phyloP scores from a whole-genome alignment of 2,797 vertebrate genomes.

The Sarcoramphus papa region DNA sequence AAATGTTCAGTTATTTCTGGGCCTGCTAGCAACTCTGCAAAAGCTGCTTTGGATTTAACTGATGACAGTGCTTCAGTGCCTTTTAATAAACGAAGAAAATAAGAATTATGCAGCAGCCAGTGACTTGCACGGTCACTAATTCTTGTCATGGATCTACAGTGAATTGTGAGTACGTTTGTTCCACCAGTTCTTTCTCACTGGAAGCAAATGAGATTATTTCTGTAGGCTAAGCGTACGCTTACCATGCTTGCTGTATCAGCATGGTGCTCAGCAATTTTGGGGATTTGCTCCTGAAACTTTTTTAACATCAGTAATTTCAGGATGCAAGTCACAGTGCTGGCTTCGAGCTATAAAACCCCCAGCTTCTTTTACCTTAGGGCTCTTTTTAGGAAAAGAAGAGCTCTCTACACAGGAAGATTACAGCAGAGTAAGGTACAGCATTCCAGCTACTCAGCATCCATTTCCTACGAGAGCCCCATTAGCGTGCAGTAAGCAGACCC shows the following conservation, averaged over 20 bases:
- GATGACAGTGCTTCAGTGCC: background rate
- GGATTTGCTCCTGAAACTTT: slow-evolving; percentile 42
- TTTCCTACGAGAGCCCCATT: background rate
- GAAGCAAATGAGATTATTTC: slow-evolving; percentile 3
- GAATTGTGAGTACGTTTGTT: background rate
- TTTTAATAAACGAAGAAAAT: background rate
- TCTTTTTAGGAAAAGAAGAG: background rate
- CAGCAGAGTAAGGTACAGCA: background rate
- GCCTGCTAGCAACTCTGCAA: background rate
- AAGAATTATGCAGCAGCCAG: background rate
- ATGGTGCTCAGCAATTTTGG: slow-evolving; percentile 16
- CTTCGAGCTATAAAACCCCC: background rate
- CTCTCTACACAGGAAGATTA: background rate
- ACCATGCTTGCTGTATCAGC: slow-evolving; percentile 25
- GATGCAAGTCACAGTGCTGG: background rate
- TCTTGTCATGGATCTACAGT: background rate
- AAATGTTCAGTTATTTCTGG: background rate
- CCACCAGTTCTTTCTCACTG: background rate
- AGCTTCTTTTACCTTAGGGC: background rate
- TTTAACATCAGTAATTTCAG: slow-evolving; percentile 14
- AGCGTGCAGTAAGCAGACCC: background rate
- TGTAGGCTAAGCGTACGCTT: background rate
- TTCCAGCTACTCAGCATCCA: slow-evolving; percentile 17
- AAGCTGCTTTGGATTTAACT: background rate
- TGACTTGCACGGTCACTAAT: background rate